Base-by-base conservation (phyloP, 2,797 vertebrate genomes). In the Eutrigla gurnardus region DNA sequence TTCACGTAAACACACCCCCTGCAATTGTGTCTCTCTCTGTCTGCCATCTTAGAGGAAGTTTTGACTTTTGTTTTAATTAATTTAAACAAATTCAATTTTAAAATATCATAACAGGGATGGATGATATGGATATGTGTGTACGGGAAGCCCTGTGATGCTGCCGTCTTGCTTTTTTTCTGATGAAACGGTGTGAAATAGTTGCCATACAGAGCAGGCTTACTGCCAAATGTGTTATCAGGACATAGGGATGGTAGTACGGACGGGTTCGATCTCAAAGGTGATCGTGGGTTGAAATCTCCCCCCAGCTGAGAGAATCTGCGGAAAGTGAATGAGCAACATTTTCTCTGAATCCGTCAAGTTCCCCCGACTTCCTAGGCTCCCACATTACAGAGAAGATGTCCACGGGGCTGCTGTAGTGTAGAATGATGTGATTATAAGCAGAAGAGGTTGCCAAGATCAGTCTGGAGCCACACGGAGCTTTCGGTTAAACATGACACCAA, bases 1-100 rank as follows among this genome's bases (percentile, higher is more conserved):
- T 50, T 36, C 75, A 54, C 57, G 73, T n/a, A 70, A 14, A 79
- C 52, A 75, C 62, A 43, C 33, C 45, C 62, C 60, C 45, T 66
- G 36, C n/a, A 53, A 11, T 75, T 18, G 49, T 75, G 13, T 82
- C 17, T 59, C 33, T 86, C 6, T 18, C 7, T 49, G 33, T 55
- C 42, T 64, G 53, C 74, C 71, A 66, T 73, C 32, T 25, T 14
- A 25, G 17, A 65, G 68, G 9, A 66, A 42, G 35, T 13, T 54
- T 55, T 57, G 35, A 54, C 40, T 25, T 25, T n/a, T n/a, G n/a
- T n/a, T n/a, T 25, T 25, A 25, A 25, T 25, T 25, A 25, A 25
- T 25, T 25, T 25, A 25, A 25, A 25, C 25, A 25, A 25, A 25
- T 25, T 25, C 25, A 25, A 25, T 25, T 60, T 52, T 35, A 58